Conservation (phyloP, 2,113 vertebrate genomes). For the Calyptomena viridis region DNA sequence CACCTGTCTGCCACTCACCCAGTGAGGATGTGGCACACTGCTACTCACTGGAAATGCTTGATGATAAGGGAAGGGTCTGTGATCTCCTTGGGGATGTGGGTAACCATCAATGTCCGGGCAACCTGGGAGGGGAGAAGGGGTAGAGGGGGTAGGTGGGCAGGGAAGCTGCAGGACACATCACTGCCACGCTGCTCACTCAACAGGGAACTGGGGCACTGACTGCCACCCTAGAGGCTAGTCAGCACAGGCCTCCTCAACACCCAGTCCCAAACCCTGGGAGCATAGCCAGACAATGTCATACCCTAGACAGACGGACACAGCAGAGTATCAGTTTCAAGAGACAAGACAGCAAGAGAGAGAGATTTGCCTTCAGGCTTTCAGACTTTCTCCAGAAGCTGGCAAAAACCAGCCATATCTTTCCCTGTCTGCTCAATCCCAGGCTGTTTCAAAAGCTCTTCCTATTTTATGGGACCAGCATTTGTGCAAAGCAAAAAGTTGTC, state of each 20-base stretch:
- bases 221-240: not conserved
- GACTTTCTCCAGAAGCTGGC: not conserved
- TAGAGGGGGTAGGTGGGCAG: not conserved
- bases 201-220: accelerated
- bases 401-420: not conserved
- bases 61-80: slow-evolving; percentile 89
- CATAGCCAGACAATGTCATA: not conserved
- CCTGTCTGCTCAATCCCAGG: not conserved
- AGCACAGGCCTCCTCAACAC: not conserved
- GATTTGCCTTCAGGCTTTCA: not conserved
- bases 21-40: not conserved
- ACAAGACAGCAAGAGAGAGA: not conserved
- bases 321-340: not conserved
- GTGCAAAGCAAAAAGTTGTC: not conserved
- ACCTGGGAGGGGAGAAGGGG: slow-evolving; percentile 72
- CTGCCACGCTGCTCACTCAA: not conserved
- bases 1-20: not conserved
- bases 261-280: not conserved
- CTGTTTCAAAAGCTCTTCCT: not conserved
- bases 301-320: not conserved
- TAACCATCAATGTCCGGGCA: slow-evolving; percentile 91
- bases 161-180: accelerated
- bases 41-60: slow-evolving; percentile 94
- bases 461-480: not conserved
- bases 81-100: slow-evolving; percentile 88